Conservation (phyloP, 2,888 invertebrate species). For the Pseudoips prasinana region DNA sequence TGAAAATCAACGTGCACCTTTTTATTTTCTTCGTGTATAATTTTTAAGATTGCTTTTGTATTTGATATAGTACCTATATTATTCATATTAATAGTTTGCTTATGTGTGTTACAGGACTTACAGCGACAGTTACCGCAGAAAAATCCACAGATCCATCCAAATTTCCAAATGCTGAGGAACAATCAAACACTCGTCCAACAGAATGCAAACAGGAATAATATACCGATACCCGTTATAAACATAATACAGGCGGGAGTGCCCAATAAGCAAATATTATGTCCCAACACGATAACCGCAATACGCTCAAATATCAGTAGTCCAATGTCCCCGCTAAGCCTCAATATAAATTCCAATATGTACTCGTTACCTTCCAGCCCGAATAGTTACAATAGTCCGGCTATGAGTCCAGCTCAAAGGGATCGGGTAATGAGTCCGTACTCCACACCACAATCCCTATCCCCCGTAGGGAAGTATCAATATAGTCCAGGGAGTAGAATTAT, state of each 20-base stretch:
- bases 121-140: slow-evolving; percentile 43
- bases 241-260: slow-evolving; percentile 47
- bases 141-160: slow-evolving; percentile 36
- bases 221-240: slow-evolving; percentile 60
- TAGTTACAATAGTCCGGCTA: slow-evolving; percentile 61
- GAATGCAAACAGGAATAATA: slow-evolving; percentile 37
- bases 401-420: slow-evolving; percentile 63
- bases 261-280: slow-evolving; percentile 43
- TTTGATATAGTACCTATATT: slow-evolving; percentile 5
- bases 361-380: slow-evolving; percentile 65
- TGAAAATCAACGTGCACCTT: slow-evolving; percentile 43
- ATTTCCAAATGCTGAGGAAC: slow-evolving; percentile 49
- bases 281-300: slow-evolving; percentile 38
- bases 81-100: slow-evolving; percentile 33
- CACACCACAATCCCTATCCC: slow-evolving; percentile 66
- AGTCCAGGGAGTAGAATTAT: slow-evolving; percentile 53
- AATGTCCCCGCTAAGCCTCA: slow-evolving; percentile 66
- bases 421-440: slow-evolving; percentile 63
- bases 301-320: slow-evolving; percentile 42
- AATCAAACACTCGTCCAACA: slow-evolving; percentile 36
- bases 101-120: slow-evolving; percentile 47
- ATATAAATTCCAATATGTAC: slow-evolving; percentile 59
- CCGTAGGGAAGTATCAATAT: slow-evolving; percentile 57
- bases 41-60: no score
- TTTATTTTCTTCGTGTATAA: slow-evolving; percentile 4